phyloP scores from a whole-genome alignment of 2,113 vertebrate genomes.

The Coreoperca whiteheadi region DNA sequence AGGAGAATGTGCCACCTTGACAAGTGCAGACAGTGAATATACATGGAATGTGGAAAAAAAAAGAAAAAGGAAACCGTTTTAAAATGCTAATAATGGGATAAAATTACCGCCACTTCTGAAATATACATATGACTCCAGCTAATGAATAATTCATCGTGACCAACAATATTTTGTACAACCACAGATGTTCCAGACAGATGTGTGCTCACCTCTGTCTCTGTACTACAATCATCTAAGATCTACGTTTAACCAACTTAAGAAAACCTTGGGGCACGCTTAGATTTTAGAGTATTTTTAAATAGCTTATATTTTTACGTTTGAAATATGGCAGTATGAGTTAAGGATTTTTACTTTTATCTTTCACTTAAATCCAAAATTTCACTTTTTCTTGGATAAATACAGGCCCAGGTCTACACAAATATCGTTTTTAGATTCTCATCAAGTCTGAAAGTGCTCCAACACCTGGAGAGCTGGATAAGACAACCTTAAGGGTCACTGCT shows the following conservation, averaged over 20 bases:
- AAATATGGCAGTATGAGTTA: neutral
- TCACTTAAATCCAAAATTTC: neutral
- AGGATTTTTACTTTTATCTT: neutral
- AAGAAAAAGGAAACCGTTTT: no score
- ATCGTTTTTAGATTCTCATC: neutral
- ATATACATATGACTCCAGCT: neutral
- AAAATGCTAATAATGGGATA: neutral
- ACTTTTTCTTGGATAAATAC: neutral
- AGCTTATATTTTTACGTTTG: neutral
- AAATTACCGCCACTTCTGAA: conserved; percentile 19
- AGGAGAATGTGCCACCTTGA: neutral
- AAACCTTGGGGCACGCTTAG: neutral
- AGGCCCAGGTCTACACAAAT: no score
- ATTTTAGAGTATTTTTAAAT: neutral
- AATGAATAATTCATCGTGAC: neutral
- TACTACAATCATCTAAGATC: neutral
- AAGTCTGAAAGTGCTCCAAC: neutral
- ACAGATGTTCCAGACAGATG: neutral
- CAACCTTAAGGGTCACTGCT: neutral
- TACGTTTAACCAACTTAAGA: neutral
- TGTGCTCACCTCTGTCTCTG: neutral
- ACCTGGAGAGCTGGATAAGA: neutral
- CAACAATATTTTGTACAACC: neutral
- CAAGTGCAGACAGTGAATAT: neutral
- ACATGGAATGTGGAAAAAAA: neutral